Conservation (phyloP, 2,888 invertebrate genomes). For the Ecdyonurus torrentis region DNA sequence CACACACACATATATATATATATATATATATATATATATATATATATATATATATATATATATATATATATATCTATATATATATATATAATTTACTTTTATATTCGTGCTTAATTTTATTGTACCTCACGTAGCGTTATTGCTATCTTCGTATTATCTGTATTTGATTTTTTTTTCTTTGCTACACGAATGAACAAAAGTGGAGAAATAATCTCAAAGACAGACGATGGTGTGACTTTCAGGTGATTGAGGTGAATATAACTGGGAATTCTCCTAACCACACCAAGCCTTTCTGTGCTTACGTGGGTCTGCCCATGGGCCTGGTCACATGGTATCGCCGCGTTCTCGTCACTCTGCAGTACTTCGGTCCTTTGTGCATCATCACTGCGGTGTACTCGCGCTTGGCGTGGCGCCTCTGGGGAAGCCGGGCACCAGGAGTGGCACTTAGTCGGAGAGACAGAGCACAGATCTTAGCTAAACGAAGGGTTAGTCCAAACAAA, state of each 20-base stretch:
- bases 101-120: too few species aligned
- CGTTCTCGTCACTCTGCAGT: slow-evolving; percentile 29
- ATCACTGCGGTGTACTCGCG: slow-evolving; percentile 71
- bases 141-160: too few species aligned
- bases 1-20: not conserved
- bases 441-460: slow-evolving; percentile 61
- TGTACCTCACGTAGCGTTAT: too few species aligned
- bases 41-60: not conserved
- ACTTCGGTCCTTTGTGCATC: slow-evolving; percentile 62
- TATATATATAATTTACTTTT: not conserved
- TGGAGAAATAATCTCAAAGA: too few species aligned
- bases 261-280: not conserved
- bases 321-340: slow-evolving; percentile 17
- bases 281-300: slow-evolving; percentile 22
- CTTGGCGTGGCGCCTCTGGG: slow-evolving; percentile 67
- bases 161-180: too few species aligned
- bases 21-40: not conserved
- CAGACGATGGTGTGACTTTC: too few species aligned
- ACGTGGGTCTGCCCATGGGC: slow-evolving; percentile 19
- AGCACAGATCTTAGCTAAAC: slow-evolving; percentile 63
- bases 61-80: not conserved
- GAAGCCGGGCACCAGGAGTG: slow-evolving; percentile 60
- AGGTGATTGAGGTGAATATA: not conserved
- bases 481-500: slow-evolving; percentile 43
- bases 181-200: too few species aligned